Evolutionary conservation across 2,113 vertebrate genomes (phyloP), one percentile per base, ranked within the genome.

Genomic region (Gymnocephalus cernua): DNA sequence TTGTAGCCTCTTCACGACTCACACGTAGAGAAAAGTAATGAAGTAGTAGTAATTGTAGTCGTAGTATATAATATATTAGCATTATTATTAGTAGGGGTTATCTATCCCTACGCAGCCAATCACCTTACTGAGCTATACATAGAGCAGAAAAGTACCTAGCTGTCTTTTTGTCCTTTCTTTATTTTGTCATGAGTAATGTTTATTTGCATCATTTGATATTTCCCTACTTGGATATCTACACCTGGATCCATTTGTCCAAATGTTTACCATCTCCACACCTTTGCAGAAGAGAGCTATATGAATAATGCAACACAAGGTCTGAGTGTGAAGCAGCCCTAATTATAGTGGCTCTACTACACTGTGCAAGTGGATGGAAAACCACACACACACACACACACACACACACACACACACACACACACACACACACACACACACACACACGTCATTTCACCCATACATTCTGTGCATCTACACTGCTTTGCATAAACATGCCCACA

Each of bases 401-500:
- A 41, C 38, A 3, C 2, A 41, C 38, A 3, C 2, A 41, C 38
- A 3, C 2, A 41, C 38, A 3, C 2, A 41, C 38, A 3, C 2
- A 41, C 38, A 3, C 2, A n/a, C n/a, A n/a, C 32, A 32, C 38
- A 51, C 25, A 38, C 5, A 27, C 25, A 56, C 41, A 58, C 32
- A 41, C 38, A 3, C 2, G 2, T 11, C 38, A 18, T 68, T 45
- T 74, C 69, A 63, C 69, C 63, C 50, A 47, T 57, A 74, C 50
- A 80, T 63, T 72, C 14, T n/a, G 64, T 59, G 59, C 29, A 64
- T 72, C 15, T 45, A 27, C 25, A 14, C 35, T 41, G 51, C 27
- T 87, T 86, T 86, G 71, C 84, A 91, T 89, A 86, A 91, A 92
- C 70, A 74, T 82, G 74, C 86, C 88, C 80, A 89, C 88, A 83